A percentile compares a stretch with the other conserved stretches of the same genome.
phyloP scores from a whole-genome alignment of 2,113 vertebrate genomes.

The Taurulus bubalis region DNA sequence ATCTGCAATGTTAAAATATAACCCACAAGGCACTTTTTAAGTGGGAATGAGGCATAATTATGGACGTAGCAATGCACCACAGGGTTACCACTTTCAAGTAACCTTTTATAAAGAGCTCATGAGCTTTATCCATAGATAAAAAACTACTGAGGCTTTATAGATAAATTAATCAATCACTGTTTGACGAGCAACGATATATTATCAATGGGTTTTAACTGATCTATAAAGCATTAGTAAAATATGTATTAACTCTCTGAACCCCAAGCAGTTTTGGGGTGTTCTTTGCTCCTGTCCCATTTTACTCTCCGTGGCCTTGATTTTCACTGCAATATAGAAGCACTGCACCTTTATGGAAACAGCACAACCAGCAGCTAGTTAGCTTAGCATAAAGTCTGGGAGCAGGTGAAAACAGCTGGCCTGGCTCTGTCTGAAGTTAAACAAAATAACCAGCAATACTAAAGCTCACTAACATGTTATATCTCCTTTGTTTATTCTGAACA shows the following conservation, averaged over 20 bases:
- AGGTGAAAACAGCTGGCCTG: background rate
- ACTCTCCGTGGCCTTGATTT: no score
- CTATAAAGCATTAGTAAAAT: background rate
- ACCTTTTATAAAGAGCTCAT: background rate
- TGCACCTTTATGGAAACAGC: background rate
- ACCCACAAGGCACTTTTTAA: background rate
- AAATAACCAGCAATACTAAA: background rate
- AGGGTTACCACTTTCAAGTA: background rate
- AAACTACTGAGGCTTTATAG: background rate
- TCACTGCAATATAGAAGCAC: background rate
- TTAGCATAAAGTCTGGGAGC: background rate
- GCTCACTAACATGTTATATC: background rate
- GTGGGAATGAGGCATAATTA: background rate
- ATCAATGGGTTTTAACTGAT: background rate
- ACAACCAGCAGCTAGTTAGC: constrained; percentile 1
- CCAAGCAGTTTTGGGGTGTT: background rate
- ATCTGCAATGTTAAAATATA: background rate
- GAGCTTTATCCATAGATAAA: background rate
- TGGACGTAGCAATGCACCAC: background rate
- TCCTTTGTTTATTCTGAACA: background rate
- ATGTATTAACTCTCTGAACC: background rate
- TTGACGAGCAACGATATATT: background rate
- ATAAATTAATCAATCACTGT: background rate
- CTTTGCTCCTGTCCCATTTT: no score
- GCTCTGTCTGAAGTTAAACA: background rate